phyloP scores from a whole-genome alignment of 2,113 vertebrate species.

The Halcyon malimbica region DNA sequence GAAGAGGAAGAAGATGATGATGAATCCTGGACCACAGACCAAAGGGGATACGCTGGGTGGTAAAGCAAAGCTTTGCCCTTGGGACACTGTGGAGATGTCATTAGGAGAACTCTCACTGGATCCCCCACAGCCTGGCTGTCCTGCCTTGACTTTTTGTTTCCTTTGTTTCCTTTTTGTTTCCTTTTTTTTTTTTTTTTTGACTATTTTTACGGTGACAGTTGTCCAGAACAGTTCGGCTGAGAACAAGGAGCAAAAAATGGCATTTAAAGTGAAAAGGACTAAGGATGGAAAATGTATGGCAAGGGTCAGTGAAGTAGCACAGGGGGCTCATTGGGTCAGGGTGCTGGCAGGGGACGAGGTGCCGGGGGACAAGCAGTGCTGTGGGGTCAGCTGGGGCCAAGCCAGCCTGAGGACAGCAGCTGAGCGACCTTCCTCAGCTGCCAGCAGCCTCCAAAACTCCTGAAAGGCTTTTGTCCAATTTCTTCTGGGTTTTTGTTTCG shows the following conservation, averaged over 20 bases:
- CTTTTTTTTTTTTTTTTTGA: neutral
- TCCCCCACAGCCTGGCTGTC: neutral
- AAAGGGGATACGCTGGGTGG: neutral
- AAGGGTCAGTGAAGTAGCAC: fast-evolving
- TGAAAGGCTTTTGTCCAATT: neutral
- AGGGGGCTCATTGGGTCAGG: neutral
- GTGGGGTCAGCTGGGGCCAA: neutral
- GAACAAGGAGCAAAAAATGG: neutral
- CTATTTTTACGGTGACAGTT: neutral
- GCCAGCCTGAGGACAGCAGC: neutral
- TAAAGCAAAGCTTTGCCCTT: neutral
- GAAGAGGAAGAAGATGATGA: neutral
- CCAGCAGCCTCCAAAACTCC: neutral
- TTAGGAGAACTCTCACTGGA: neutral
- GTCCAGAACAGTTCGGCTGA: neutral
- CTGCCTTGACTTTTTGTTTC: neutral
- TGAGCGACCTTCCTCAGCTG: neutral
- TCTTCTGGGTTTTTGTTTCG: neutral
- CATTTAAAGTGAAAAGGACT: neutral
- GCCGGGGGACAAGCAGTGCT: neutral
- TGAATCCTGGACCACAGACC: neutral
- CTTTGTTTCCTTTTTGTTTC: neutral
- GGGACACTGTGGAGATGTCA: neutral
- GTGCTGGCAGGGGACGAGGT: neutral
- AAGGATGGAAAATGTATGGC: neutral